These are phyloP conservation scores for Rhinichthys klamathensis DNA, from an alignment of 2,113 vertebrate genomes.

Conservation along the genomic window DNA sequence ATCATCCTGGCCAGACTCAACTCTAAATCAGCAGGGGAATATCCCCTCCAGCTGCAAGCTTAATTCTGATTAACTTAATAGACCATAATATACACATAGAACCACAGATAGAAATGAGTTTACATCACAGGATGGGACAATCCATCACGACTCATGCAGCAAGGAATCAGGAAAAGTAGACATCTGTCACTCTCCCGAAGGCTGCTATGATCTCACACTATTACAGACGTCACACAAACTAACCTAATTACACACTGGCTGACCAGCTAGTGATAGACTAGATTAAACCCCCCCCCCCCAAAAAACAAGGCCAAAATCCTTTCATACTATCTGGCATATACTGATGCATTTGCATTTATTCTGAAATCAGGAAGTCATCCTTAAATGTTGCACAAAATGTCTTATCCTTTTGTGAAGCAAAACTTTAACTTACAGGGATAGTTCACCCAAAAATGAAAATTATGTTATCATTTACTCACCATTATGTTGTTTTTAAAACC, in stretches of 20 bases:
- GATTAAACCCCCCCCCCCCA: too few species aligned
- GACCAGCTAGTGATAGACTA: not conserved
- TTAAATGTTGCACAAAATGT: not conserved
- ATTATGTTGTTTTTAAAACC: too few species aligned
- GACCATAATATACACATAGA: constrained; percentile 6
- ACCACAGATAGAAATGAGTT: constrained; percentile 30
- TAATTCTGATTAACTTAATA: constrained; percentile 27
- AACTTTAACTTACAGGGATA: not conserved
- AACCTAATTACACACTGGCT: not conserved
- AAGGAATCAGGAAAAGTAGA: constrained; percentile 34
- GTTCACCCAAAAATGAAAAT: too few species aligned
- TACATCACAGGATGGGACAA: constrained; percentile 37
- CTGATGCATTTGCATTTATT: too few species aligned
- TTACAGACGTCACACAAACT: not conserved
- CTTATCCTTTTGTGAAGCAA: not conserved
- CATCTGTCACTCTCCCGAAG: too few species aligned
- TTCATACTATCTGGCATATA: too few species aligned
- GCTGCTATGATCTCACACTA: too few species aligned
- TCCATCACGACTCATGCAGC: constrained; percentile 22
- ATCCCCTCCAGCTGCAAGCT: constrained; percentile 38
- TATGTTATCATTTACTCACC: too few species aligned
- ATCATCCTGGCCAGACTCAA: not conserved
- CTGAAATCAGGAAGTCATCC: too few species aligned
- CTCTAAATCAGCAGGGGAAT: constrained; percentile 22
- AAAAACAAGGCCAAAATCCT: too few species aligned